These are phyloP conservation scores for Talpa occidentalis DNA, from an alignment of 2,113 vertebrate species.

Conservation along the genomic window DNA sequence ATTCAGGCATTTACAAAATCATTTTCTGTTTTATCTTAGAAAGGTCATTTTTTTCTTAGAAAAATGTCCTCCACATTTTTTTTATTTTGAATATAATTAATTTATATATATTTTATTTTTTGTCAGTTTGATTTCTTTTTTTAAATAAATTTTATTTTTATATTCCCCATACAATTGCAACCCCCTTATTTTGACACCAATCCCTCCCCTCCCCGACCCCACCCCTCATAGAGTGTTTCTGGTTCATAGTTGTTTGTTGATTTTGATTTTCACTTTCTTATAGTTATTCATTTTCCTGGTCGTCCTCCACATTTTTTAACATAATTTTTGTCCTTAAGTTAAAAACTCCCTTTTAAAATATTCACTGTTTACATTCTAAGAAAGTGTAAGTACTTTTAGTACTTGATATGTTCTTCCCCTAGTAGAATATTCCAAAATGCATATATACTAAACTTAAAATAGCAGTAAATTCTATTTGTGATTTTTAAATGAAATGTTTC, in stretches of 20 bases:
- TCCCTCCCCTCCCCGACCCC: too few species aligned
- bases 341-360: neutral
- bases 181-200: too few species aligned
- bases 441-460: conserved; percentile 6
- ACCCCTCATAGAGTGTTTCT: too few species aligned
- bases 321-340: conserved; percentile 11
- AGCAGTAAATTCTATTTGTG: neutral
- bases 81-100: too few species aligned
- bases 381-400: neutral
- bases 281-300: too few species aligned
- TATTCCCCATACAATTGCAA: too few species aligned
- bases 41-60: neutral
- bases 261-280: too few species aligned
- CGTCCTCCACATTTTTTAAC: neutral
- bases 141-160: too few species aligned
- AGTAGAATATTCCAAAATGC: neutral
- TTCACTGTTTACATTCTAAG: neutral
- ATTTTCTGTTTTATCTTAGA: neutral
- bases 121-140: too few species aligned
- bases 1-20: neutral
- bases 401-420: neutral
- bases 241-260: too few species aligned
- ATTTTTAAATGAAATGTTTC: conserved; percentile 37
- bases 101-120: too few species aligned
- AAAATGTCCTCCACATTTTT: neutral